Conservation (phyloP, 2,797 vertebrate species). For the Lacerta viridis region DNA sequence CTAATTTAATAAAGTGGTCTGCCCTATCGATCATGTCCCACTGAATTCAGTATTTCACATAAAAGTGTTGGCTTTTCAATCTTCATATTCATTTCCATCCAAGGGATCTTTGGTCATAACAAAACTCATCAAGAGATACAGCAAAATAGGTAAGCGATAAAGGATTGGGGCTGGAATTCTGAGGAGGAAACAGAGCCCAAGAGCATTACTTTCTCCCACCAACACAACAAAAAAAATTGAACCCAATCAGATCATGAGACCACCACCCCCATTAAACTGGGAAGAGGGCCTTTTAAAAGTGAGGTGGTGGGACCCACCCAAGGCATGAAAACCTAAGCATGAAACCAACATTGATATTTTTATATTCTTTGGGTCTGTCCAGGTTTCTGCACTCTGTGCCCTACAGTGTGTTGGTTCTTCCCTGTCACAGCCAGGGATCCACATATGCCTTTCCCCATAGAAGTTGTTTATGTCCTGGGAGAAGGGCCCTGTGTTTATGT, state of each 20-base stretch:
- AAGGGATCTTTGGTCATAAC: conserved; percentile 15
- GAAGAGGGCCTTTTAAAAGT: not conserved
- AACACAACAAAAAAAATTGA: not conserved
- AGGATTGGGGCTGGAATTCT: not conserved
- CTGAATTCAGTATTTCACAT: conserved; percentile 50
- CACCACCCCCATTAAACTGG: not conserved
- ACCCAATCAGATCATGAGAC: not conserved
- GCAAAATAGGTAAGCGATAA: not conserved
- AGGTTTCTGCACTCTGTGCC: not conserved
- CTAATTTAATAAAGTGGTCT: conserved; percentile 37
- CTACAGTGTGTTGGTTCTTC: not conserved
- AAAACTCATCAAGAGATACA: conserved; percentile 32
- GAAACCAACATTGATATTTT: not conserved
- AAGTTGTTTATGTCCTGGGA: not conserved
- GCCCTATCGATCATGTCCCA: conserved; percentile 52
- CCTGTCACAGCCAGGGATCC: no score
- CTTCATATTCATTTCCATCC: conserved; percentile 46
- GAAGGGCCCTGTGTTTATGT: not conserved
- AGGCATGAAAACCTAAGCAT: not conserved
- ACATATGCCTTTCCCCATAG: not conserved
- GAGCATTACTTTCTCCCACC: not conserved
- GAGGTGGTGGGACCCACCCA: not conserved
- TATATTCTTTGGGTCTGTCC: not conserved
- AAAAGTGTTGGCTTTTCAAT: conserved; percentile 55
- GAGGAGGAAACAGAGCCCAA: no score